These are phyloP conservation scores for Corapipo altera DNA, from an alignment of 2,113 vertebrate genomes.

Conservation along the genomic window DNA sequence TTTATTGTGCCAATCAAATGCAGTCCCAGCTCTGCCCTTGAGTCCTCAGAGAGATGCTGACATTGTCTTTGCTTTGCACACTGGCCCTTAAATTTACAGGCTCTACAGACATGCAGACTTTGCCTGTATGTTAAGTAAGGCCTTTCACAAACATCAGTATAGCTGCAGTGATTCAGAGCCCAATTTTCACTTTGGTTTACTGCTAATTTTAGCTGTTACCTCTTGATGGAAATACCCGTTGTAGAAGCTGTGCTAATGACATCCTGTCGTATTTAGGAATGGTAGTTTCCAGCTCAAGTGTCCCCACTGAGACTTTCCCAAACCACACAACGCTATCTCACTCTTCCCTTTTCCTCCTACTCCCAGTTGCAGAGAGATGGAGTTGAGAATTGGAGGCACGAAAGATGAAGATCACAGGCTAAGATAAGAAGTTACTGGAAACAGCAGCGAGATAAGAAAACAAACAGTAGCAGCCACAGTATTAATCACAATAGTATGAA, in stretches of 20 bases:
- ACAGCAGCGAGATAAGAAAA: neutral
- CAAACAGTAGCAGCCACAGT: neutral
- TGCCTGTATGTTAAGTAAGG: too few relatives aligned
- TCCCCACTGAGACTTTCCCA: neutral
- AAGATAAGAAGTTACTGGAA: neutral
- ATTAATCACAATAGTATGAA: neutral
- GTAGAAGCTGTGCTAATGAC: neutral
- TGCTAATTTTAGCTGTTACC: neutral
- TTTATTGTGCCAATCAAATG: neutral
- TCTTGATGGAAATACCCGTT: neutral
- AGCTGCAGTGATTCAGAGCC: neutral
- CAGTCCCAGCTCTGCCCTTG: neutral
- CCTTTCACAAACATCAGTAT: neutral
- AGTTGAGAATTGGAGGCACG: fast-evolving
- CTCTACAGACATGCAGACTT: neutral
- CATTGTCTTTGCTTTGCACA: neutral
- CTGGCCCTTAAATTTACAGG: neutral
- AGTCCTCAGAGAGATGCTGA: neutral
- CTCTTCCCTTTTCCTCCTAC: neutral
- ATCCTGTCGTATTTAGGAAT: neutral
- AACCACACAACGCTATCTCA: neutral
- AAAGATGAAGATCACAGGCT: neutral
- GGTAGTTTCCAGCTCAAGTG: neutral
- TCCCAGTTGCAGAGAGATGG: fast-evolving
- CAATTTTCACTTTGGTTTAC: neutral